Evolutionary conservation across 1,140 invertebrate species (phyloP), one percentile per base, ranked within the genome.

Genomic region (Polypedilum pembai): DNA sequence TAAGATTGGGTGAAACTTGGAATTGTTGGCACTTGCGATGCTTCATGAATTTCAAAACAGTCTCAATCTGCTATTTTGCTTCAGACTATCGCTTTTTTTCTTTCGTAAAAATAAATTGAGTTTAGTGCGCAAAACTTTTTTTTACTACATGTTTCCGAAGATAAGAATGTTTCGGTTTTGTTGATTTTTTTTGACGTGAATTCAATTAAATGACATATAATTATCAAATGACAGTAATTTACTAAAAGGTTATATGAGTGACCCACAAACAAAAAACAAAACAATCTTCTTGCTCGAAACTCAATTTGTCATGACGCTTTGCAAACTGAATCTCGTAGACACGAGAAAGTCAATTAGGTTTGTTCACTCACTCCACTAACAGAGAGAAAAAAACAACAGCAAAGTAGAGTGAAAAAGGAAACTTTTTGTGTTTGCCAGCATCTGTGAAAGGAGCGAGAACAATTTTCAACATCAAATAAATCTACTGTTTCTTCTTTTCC

Each of bases 21-120:
- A 56, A 56, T 12, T 56, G 45, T 56, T 56, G 45, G 45, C 45
- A 56, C 45, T 56, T 56, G 45, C 45, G 45, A 56, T 56, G 45
- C 45, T 56, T 56, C 45, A 56, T 56, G 45, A 56, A 56, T 56
- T 56, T 56, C 45, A 56, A 56, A 56, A n/a, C 12, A 56, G 45
- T 56, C 45, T 56, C 45, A 56, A 56, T 56, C 45, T 56, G 45
- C n/a, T 56, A 33, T 33, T 33, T 33, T 5, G 5, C 24, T 33
- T 33, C 24, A 33, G 1, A 33, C 24, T 33, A 33, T 5, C 1
- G 5, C 5, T 33, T 5, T 33, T 33, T 33, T 3, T 33, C 24
- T 33, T n/a, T n/a, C 1, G 24, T 33, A 3, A 33, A 33, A 33
- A 33, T 33, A 33, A 33, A 33, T 33, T 33, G 24, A 33, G 24